phyloP scores from a whole-genome alignment of 2,888 invertebrate genomes.

The Neocrepidodera transversa region DNA sequence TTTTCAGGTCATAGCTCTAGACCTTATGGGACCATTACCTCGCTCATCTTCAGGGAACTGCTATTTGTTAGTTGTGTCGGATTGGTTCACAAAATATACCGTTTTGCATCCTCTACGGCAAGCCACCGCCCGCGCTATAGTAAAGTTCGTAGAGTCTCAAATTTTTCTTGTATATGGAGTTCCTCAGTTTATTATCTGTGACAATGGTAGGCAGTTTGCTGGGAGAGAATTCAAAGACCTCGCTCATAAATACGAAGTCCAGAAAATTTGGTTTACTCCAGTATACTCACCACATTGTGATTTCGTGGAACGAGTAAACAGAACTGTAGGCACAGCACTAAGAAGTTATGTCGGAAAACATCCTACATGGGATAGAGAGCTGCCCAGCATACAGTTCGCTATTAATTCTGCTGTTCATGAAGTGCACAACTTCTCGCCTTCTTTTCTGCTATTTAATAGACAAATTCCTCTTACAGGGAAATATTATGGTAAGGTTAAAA shows the following conservation, averaged over 20 bases:
- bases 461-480: background rate
- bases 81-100: conserved; percentile 36
- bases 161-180: too few relatives aligned
- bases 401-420: conserved; percentile 44
- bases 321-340: conserved; percentile 46
- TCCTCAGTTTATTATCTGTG: conserved; percentile 36
- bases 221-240: conserved; percentile 19
- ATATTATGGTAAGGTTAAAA: background rate
- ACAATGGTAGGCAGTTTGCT: conserved; percentile 35
- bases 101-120: conserved; percentile 22
- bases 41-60: conserved; percentile 28
- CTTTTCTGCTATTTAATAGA: too few relatives aligned
- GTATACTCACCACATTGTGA: conserved; percentile 49
- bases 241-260: background rate
- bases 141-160: conserved; percentile 25
- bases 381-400: conserved; percentile 43
- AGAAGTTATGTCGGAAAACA: conserved; percentile 38
- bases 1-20: conserved; percentile 31
- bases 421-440: conserved; percentile 30
- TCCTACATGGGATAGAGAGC: conserved; percentile 42
- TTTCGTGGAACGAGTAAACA: conserved; percentile 49
- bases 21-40: conserved; percentile 39
- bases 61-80: conserved; percentile 31
- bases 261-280: conserved; percentile 38
- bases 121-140: conserved; percentile 14